A percentile compares a stretch with the other conserved stretches of the same genome.
These are phyloP conservation scores for Melanotaenia parkinsoni DNA, from an alignment of 2,797 vertebrate genomes.

Conservation along the genomic window DNA sequence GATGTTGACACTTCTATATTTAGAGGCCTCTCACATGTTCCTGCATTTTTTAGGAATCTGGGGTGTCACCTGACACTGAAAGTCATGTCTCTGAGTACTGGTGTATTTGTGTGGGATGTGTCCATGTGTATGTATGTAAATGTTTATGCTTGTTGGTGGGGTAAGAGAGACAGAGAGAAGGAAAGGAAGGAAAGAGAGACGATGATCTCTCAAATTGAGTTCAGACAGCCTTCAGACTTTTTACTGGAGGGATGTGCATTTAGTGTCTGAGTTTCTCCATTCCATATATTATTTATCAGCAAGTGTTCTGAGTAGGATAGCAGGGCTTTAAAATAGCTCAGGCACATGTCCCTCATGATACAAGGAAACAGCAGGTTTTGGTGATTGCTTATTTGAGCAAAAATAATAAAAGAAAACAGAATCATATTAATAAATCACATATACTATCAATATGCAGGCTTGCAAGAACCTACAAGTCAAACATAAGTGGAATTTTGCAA, in stretches of 20 bases:
- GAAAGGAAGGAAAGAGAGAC: conserved; percentile 23
- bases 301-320: conserved; percentile 60
- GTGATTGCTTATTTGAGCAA: conserved; percentile 39
- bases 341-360: conserved; percentile 46
- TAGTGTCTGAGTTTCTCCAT: conserved; percentile 73
- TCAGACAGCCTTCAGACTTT: conserved; percentile 37
- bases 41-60: conserved; percentile 81
- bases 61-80: conserved; percentile 77
- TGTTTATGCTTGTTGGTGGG: conserved; percentile 6
- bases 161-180: conserved; percentile 19
- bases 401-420: conserved; percentile 32
- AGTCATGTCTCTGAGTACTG: conserved; percentile 66
- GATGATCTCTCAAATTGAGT: conserved; percentile 26
- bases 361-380: conserved; percentile 35
- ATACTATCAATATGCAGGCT: conserved; percentile 5
- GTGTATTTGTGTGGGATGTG: conserved; percentile 25
- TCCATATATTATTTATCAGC: conserved; percentile 78
- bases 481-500: not conserved
- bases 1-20: conserved; percentile 77
- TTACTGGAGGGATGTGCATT: conserved; percentile 66
- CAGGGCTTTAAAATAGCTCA: conserved; percentile 53
- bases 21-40: conserved; percentile 80
- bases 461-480: conserved; percentile 10
- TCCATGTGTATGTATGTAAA: conserved; percentile 27
- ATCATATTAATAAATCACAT: conserved; percentile 23